phyloP scores from a whole-genome alignment of 2,113 vertebrate species.

The Sorex fumeus region DNA sequence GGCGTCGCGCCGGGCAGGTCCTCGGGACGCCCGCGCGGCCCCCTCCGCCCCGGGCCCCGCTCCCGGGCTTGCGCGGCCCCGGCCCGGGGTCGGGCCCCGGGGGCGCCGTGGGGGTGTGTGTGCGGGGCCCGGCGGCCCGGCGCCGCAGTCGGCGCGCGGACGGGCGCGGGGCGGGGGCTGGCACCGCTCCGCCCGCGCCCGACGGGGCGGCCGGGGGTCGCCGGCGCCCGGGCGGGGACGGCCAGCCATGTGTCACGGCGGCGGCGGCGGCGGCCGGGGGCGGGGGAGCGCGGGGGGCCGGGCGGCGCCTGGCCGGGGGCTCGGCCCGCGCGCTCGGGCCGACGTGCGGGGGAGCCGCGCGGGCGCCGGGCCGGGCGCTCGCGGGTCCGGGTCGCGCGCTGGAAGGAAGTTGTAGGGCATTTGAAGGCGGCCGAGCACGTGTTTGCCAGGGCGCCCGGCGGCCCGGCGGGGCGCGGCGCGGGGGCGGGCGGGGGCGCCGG shows the following conservation, averaged over 20 bases:
- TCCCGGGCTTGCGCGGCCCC: neutral
- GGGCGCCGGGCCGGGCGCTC: constrained; percentile 71
- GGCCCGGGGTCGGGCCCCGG: constrained; percentile 33
- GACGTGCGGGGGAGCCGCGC: constrained; percentile 56
- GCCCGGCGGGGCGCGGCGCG: constrained; percentile 85
- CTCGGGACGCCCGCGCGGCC: constrained; percentile 62
- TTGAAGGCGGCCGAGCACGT: constrained; percentile 90
- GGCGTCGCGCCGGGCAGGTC: constrained; percentile 10
- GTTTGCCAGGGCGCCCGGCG: constrained; percentile 89
- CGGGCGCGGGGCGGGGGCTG: constrained; percentile 24
- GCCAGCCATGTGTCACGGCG: constrained; percentile 78
- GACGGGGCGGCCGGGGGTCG: constrained; percentile 63
- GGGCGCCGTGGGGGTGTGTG: no score
- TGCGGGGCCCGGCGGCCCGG: no score
- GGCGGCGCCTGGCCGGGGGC: no score
- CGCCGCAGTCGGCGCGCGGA: neutral
- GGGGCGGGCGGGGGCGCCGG: constrained; percentile 78
- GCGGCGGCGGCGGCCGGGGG: constrained; percentile 82
- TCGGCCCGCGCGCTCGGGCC: constrained; percentile 28
- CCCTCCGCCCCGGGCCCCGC: neutral
- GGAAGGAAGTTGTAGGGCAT: constrained; percentile 91
- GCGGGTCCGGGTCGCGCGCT: constrained; percentile 70
- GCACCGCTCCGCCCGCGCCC: constrained; percentile 28
- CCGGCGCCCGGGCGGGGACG: constrained; percentile 59
- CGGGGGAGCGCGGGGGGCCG: neutral